phyloP scores from a whole-genome alignment of 2,888 invertebrate genomes.

The Noctua janthe region DNA sequence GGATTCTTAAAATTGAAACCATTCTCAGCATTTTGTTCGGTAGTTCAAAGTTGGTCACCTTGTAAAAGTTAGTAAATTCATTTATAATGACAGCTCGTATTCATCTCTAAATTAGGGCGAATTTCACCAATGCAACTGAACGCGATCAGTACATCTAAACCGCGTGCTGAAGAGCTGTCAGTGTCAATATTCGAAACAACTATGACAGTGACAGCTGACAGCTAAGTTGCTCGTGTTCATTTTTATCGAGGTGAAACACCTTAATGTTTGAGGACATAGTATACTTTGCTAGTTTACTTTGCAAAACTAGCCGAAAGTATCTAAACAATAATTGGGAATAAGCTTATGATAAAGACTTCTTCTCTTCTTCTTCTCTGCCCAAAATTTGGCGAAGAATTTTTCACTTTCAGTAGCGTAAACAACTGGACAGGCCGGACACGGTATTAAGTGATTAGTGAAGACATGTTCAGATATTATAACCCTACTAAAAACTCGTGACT shows the following conservation, averaged over 20 bases:
- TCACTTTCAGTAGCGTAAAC: not conserved
- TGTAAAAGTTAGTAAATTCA: not conserved
- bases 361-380: not conserved
- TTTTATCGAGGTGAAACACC: not conserved
- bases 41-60: not conserved
- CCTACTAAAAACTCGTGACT: not conserved
- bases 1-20: not conserved
- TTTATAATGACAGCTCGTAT: not conserved
- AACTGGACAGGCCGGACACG: not conserved
- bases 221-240: not conserved
- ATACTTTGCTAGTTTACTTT: not conserved
- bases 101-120: not conserved
- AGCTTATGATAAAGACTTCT: not conserved
- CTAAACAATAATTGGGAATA: not conserved
- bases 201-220: not conserved
- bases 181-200: not conserved
- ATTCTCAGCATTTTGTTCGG: not conserved
- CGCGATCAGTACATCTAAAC: not conserved
- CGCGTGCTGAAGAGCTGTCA: not conserved
- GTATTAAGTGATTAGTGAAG: not conserved
- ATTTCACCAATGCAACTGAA: not conserved
- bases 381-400: not conserved
- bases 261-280: not conserved
- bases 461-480: slow-evolving; percentile 28
- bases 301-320: not conserved